A percentile compares a stretch with the other conserved stretches of the same genome.
phyloP scores from a whole-genome alignment of 2,113 vertebrate species.

The Cercocebus atys region DNA sequence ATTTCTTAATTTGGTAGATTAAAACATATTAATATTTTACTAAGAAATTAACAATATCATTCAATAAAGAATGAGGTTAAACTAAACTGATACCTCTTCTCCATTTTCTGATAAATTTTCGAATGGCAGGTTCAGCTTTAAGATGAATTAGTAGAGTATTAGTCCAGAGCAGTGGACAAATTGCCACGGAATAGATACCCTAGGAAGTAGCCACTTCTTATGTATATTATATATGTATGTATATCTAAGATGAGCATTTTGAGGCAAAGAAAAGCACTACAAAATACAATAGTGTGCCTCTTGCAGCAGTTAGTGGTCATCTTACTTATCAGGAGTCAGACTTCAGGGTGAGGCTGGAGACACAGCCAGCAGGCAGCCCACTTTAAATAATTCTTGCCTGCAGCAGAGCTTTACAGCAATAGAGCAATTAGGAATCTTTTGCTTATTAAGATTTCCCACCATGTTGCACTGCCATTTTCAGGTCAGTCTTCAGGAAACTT shows the following conservation, averaged over 20 bases:
- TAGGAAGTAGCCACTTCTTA: not conserved
- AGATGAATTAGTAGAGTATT: not conserved
- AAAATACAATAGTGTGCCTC: not conserved
- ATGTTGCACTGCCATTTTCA: not conserved
- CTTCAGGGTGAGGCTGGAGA: slow-evolving; percentile 27
- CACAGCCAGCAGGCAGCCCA: slow-evolving; percentile 45
- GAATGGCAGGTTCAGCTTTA: not conserved
- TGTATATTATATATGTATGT: not conserved
- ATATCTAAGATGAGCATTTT: not conserved
- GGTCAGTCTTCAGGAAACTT: slow-evolving; percentile 14
- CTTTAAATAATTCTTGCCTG: slow-evolving; percentile 54
- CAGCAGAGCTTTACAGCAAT: slow-evolving; percentile 24
- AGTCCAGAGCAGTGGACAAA: not conserved
- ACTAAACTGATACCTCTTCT: not conserved
- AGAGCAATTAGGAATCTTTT: slow-evolving; percentile 48
- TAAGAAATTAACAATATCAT: not conserved
- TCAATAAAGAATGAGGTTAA: not conserved
- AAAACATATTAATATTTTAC: not conserved
- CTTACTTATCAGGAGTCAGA: not conserved
- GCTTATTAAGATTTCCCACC: slow-evolving; percentile 26
- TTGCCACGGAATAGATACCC: not conserved
- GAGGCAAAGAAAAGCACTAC: not conserved
- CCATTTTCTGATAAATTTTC: not conserved
- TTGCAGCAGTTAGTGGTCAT: not conserved
- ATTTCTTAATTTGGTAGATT: not conserved